Evolutionary conservation across 35 echinoderm and acorn worm genomes (phyloP).

Genomic region (Apostichopus parvimensis): DNA sequence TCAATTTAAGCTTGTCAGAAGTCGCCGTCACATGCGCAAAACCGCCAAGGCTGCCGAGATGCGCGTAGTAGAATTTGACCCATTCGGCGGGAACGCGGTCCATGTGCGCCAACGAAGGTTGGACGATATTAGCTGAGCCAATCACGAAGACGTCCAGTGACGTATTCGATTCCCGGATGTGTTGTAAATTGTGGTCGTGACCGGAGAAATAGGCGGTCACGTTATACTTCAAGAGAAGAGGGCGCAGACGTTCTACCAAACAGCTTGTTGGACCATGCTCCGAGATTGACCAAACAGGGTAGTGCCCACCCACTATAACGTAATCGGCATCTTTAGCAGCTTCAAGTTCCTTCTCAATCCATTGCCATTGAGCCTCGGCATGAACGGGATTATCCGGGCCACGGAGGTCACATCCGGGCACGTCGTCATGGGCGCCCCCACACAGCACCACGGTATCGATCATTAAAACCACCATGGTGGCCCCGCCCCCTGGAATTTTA

Average conservation of each 20-base stretch:
- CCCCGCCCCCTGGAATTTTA: conserved; percentile 41
- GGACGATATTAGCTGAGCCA: conserved; percentile 78
- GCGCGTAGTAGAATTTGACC: conserved; percentile 71
- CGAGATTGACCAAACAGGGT: conserved; percentile 78
- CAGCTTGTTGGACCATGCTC: conserved; percentile 70
- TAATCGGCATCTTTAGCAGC: conserved; percentile 54
- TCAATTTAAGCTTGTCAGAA: conserved; percentile 51
- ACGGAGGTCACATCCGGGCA: conserved; percentile 36
- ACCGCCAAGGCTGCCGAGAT: conserved; percentile 65
- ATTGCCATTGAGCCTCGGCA: conserved; percentile 57
- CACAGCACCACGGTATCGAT: conserved; percentile 67
- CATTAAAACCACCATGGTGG: conserved; percentile 57
- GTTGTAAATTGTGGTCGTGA: conserved; percentile 88
- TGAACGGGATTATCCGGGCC: conserved; percentile 45
- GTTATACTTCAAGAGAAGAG: conserved; percentile 73
- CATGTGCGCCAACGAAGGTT: conserved; percentile 66
- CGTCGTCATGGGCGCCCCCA: conserved; percentile 51
- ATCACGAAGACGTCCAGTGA: conserved; percentile 85
- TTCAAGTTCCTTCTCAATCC: conserved; percentile 59
- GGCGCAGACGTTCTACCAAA: conserved; percentile 58
- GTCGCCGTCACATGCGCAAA: conserved; percentile 70
- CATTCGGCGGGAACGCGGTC: conserved; percentile 61
- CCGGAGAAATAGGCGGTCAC: conserved; percentile 80
- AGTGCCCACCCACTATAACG: conserved; percentile 75
- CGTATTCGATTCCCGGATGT: conserved; percentile 79